phyloP scores from a whole-genome alignment of 1,140 invertebrate genomes.

The Epicauta chinensis region DNA sequence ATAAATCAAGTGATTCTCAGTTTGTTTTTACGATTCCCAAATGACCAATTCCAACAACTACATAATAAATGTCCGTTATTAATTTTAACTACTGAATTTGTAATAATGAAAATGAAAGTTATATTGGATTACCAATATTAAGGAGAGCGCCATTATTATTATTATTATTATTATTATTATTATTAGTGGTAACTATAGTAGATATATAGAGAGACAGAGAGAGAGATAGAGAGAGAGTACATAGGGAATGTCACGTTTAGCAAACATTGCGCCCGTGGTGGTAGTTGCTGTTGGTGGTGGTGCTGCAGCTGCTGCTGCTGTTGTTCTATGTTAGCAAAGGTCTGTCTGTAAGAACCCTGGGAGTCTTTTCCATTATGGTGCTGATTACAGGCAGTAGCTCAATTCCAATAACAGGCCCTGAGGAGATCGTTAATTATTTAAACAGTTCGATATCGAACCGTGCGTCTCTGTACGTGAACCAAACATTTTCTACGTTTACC shows the following conservation, averaged over 20 bases:
- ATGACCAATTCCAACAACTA: constrained; percentile 8
- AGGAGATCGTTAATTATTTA: constrained; percentile 19
- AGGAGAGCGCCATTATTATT: too few species aligned
- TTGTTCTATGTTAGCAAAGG: constrained; percentile 1
- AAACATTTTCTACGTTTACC: constrained; percentile 3
- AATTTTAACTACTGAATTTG: constrained; percentile 5
- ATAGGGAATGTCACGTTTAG: constrained; percentile 18
- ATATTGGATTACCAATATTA: too few species aligned
- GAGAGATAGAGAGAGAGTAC: too few species aligned
- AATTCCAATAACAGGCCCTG: constrained; percentile 16
- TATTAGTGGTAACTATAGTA: too few species aligned
- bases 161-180: too few species aligned
- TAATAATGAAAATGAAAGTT: constrained; percentile 10
- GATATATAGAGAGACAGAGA: too few species aligned
- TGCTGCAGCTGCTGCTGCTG: too few species aligned
- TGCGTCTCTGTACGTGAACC: constrained; percentile 6
- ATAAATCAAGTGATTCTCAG: constrained; percentile 7
- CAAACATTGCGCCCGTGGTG: constrained; percentile 18
- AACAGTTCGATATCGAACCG: constrained; percentile 16
- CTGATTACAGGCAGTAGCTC: constrained; percentile 19
- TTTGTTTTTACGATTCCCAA: constrained; percentile 11
- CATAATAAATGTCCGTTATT: constrained; percentile 15
- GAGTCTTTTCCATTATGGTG: constrained; percentile 19
- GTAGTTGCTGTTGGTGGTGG: not conserved
- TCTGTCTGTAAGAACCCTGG: constrained; percentile 7